Conservation (phyloP, 2,888 invertebrate species). For the Epiblema foenella region DNA sequence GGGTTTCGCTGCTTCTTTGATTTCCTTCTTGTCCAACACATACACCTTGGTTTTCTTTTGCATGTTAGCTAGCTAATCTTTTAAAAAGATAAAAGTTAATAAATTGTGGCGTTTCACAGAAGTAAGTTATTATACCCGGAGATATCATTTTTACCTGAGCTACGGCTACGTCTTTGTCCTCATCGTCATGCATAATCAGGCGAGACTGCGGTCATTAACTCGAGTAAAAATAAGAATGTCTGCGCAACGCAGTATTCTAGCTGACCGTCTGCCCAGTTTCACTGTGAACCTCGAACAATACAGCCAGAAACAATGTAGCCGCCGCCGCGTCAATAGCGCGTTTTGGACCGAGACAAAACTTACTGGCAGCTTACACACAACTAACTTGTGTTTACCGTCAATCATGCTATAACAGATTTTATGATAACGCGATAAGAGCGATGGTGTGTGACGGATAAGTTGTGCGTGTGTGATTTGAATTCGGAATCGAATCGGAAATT, state of each 20-base stretch:
- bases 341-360: conserved; percentile 57
- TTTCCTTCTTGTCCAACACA: not conserved
- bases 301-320: conserved; percentile 51
- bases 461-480: conserved; percentile 34
- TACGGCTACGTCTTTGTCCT: not conserved
- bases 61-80: not conserved
- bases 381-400: conserved; percentile 12
- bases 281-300: conserved; percentile 24
- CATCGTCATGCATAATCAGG: not conserved
- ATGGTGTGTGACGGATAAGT: conserved; percentile 15
- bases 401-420: conserved; percentile 2
- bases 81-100: not conserved
- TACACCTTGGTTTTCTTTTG: not conserved
- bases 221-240: conserved; percentile 4
- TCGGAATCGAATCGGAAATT: conserved; percentile 37
- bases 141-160: not conserved
- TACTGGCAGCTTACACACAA: conserved; percentile 42
- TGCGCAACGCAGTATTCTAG: conserved; percentile 13
- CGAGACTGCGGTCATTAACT: conserved; percentile 6
- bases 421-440: not conserved
- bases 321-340: conserved; percentile 56
- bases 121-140: too few species aligned
- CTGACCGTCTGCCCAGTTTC: conserved; percentile 22
- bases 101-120: not conserved
- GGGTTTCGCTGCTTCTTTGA: too few species aligned